A percentile compares a stretch with the other conserved stretches of the same genome.
Conservation (phyloP, 2,888 invertebrate species). For the Meta bourneti region DNA sequence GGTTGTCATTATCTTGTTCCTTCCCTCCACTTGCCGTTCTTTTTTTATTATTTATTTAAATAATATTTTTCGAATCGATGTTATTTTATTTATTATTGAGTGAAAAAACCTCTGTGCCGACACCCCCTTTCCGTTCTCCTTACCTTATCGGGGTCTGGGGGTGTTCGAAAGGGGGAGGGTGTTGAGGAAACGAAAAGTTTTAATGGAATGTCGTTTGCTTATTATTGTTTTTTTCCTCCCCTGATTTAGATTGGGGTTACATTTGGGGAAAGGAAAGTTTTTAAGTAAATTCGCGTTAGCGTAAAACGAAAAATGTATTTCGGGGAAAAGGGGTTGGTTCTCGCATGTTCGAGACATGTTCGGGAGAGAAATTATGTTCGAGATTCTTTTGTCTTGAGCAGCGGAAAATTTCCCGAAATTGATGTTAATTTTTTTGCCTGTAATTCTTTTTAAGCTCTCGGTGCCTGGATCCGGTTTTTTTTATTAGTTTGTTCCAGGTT, state of each 20-base stretch:
- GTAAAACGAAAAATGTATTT: not conserved
- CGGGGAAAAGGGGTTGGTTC: not conserved
- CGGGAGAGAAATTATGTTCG: slow-evolving; percentile 39
- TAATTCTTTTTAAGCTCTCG: slow-evolving; percentile 4
- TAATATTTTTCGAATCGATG: slow-evolving; percentile 29
- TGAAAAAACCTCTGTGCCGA: slow-evolving; percentile 2
- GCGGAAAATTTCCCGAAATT: slow-evolving; percentile 62
- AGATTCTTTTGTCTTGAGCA: slow-evolving; percentile 64
- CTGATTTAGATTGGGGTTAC: slow-evolving; percentile 27
- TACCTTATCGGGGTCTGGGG: slow-evolving; percentile 19
- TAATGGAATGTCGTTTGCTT: slow-evolving; percentile 49
- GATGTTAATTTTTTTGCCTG: slow-evolving; percentile 49
- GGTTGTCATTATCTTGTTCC: slow-evolving; percentile 66
- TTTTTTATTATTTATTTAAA: slow-evolving; percentile 7
- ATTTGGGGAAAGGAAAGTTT: slow-evolving; percentile 2
- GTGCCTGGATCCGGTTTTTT: slow-evolving; percentile 25
- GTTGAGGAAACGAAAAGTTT: slow-evolving; percentile 15
- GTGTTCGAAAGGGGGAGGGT: slow-evolving; percentile 14
- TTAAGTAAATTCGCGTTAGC: not conserved
- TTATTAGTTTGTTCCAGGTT: not conserved
- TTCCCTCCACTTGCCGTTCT: slow-evolving; percentile 11
- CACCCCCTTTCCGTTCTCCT: not conserved
- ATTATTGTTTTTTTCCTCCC: slow-evolving; percentile 13
- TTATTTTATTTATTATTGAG: slow-evolving; percentile 23
- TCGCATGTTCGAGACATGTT: slow-evolving; percentile 29